phyloP scores from a whole-genome alignment of 2,888 invertebrate species.

The Darwinula stevensoni region DNA sequence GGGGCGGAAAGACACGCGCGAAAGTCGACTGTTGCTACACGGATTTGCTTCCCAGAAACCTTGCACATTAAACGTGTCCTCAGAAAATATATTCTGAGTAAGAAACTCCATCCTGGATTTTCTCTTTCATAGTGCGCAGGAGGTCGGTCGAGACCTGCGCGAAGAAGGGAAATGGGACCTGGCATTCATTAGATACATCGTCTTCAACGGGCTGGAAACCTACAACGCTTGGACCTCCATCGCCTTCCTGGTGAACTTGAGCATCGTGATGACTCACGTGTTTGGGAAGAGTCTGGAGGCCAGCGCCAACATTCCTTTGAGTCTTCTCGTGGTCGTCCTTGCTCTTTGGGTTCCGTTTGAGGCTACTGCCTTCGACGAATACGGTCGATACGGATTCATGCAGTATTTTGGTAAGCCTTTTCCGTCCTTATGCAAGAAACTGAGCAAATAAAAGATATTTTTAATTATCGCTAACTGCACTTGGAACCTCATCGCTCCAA shows the following conservation, averaged over 20 bases:
- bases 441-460: too few species aligned
- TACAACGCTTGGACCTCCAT: slow-evolving; percentile 10
- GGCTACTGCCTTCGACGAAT: slow-evolving; percentile 8
- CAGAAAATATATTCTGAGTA: too few species aligned
- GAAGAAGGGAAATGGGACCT: neutral
- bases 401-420: slow-evolving; percentile 9
- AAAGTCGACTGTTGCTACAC: too few species aligned
- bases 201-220: slow-evolving; percentile 9
- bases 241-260: slow-evolving; percentile 9
- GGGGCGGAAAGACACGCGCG: too few species aligned
- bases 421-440: too few species aligned
- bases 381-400: slow-evolving; percentile 9
- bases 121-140: slow-evolving; percentile 7
- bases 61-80: too few species aligned
- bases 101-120: too few species aligned
- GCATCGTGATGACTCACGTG: slow-evolving; percentile 9
- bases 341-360: slow-evolving; percentile 5
- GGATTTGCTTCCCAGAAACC: too few species aligned
- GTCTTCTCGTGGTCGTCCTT: slow-evolving; percentile 3
- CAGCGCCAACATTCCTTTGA: slow-evolving; percentile 4
- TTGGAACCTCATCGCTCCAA: too few species aligned
- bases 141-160: slow-evolving; percentile 4
- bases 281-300: too few species aligned
- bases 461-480: too few species aligned
- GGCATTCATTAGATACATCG: slow-evolving; percentile 4